Percentiles rank a stretch among this genome's conserved stretches.
These are phyloP conservation scores for Hypotaenidia philippensis DNA, from an alignment of 2,797 vertebrate species.

Conservation along the genomic window DNA sequence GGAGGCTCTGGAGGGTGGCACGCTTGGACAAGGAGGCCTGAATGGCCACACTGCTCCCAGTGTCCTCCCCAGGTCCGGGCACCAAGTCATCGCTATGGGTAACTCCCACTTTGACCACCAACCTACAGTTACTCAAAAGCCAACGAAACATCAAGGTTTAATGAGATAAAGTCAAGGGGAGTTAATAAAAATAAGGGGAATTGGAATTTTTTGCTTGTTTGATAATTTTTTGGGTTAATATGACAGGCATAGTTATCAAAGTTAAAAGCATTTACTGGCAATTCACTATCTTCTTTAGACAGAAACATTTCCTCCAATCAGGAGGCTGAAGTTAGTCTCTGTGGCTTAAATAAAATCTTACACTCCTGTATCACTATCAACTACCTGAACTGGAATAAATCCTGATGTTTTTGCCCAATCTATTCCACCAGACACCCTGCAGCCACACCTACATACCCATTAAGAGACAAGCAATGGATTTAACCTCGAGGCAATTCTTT, in stretches of 20 bases:
- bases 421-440: not conserved
- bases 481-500: not conserved
- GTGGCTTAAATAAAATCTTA: not conserved
- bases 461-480: not conserved
- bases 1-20: not conserved
- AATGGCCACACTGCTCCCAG: not conserved
- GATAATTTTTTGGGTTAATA: not conserved
- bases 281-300: not conserved
- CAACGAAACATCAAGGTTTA: not conserved
- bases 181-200: not conserved
- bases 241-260: not conserved
- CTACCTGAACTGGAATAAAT: not conserved
- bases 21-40: rapidly evolving
- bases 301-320: not conserved
- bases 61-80: too few relatives aligned
- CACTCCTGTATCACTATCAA: not conserved
- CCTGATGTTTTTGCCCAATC: rapidly evolving
- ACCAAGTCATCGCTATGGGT: not conserved
- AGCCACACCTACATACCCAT: not conserved
- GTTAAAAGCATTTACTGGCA: not conserved
- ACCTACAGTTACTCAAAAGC: not conserved
- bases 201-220: not conserved
- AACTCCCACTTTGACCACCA: not conserved
- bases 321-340: not conserved
- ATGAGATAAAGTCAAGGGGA: not conserved